Evolutionary conservation across 2,797 vertebrate genomes (phyloP).

Genomic region (Mormyrops boulengeri): DNA sequence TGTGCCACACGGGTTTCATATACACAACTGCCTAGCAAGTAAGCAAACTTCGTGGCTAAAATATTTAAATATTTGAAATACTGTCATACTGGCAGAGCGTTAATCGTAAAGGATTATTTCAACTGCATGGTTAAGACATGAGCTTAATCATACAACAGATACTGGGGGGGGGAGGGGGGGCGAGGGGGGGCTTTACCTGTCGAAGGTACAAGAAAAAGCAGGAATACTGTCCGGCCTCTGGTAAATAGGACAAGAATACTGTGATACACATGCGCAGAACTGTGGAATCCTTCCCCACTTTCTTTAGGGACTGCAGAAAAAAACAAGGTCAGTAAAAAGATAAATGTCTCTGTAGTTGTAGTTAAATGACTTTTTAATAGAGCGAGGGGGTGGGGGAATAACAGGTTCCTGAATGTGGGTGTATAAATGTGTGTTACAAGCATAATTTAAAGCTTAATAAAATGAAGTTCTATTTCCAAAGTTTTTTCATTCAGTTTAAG

Average conservation of each 20-base stretch:
- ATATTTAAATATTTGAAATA: not conserved
- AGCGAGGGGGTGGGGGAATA: not conserved
- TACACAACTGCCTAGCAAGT: not conserved
- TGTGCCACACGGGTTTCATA: not conserved
- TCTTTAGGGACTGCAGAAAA: slow-evolving; percentile 75
- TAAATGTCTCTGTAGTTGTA: not conserved
- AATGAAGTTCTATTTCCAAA: not conserved
- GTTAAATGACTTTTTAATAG: not conserved
- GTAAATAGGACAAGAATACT: slow-evolving; percentile 87
- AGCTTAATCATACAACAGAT: not conserved
- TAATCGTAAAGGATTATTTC: not conserved
- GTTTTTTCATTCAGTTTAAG: not conserved
- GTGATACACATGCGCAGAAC: slow-evolving; percentile 85
- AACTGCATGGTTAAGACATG: not conserved
- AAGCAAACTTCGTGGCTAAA: not conserved
- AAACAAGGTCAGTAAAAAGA: slow-evolving; percentile 24
- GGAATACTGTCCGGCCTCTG: slow-evolving; percentile 91
- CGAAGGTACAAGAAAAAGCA: slow-evolving; percentile 92
- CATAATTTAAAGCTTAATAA: not conserved
- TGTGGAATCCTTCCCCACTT: slow-evolving; percentile 79
- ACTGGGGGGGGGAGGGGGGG: not conserved
- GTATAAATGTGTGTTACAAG: not conserved
- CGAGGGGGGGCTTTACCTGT: slow-evolving; percentile 63
- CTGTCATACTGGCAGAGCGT: not conserved
- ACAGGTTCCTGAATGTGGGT: not conserved